Base-by-base conservation (phyloP, 2,888 invertebrate species). In the Tethea ocularis region DNA sequence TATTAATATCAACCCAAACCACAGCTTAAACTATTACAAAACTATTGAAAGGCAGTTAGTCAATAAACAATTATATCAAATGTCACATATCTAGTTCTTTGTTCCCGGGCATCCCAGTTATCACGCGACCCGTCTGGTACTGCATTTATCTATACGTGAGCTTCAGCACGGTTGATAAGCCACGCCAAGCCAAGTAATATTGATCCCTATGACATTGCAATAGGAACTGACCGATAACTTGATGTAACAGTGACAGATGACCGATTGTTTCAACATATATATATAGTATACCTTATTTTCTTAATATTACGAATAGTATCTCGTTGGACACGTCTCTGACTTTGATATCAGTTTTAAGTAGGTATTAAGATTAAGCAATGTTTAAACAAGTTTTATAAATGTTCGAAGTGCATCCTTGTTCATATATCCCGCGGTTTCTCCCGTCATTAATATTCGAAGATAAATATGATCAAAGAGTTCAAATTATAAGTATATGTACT, bases 101-200 rank as follows among this genome's bases (percentile, higher is more conserved):
- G 57, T 58, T 41, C 20, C 24, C 24, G 46, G 41, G 24, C 51
- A 20, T 33, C 33, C 22, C 26, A 26, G 10, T 53, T 53, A 53
- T 33, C 54, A 54, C 24, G 13, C 51, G 36, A 60, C 58, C 56
- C 38, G 64, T 63, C 62, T 52, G 54, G n/a, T n/a, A 52, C 63
- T 57, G 52, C 20, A 46, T 51, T 51, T 75, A 81, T 80, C 80
- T 78, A 33, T 78, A 79, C 81, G 81, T 81, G 81, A 77, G 63
- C 77, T 61, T 51, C 24, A 20, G 17, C 53, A 62, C 64, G 64
- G 58, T 63, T 61, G 58, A 57, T 54, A 52, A 54, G 53, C 13
- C 26, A 13, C 29, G 10, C n/a, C 29, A 52, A 56, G 10, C n/a
- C 29, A 52, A 56, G 51, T 58, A 41, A 74, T 68, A 68, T 56